These are phyloP conservation scores for Morus bassanus DNA, from an alignment of 2,797 vertebrate species.

Conservation along the genomic window DNA sequence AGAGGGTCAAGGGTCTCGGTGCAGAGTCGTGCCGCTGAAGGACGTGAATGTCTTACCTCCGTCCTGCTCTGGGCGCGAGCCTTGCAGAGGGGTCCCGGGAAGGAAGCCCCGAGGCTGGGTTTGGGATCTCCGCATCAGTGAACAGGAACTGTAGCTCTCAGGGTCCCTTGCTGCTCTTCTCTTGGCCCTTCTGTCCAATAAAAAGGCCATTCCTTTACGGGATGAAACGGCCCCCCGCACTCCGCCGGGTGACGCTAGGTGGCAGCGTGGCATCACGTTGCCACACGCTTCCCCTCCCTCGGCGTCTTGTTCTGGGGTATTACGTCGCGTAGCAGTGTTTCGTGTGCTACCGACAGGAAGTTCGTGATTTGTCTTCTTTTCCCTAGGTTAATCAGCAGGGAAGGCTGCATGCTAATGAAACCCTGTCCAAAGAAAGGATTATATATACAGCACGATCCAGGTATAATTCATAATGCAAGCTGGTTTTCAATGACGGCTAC, in stretches of 20 bases:
- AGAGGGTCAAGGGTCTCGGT: too few species aligned
- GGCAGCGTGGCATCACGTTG: conserved; percentile 21
- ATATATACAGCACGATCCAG: neutral
- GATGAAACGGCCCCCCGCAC: neutral
- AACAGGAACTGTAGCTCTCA: neutral
- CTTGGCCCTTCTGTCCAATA: neutral
- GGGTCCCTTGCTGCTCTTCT: neutral
- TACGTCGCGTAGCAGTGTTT: neutral
- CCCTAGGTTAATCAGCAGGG: neutral
- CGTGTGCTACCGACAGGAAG: too few species aligned
- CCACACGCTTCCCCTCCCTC: neutral
- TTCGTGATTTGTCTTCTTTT: neutral
- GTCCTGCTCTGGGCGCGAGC: neutral
- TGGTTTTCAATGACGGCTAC: neutral
- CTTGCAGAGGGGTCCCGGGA: neutral
- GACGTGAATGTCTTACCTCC: accelerated
- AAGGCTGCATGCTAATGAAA: neutral
- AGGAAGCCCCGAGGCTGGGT: neutral
- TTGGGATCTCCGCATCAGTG: neutral
- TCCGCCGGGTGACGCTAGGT: neutral
- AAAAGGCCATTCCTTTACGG: neutral
- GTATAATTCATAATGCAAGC: neutral
- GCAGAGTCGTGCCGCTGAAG: neutral
- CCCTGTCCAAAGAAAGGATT: neutral
- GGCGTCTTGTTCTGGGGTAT: neutral